Percentiles rank a stretch among this genome's conserved stretches.
Evolutionary conservation across 2,113 vertebrate species (phyloP).

Genomic region (Ctenomys sociabilis): DNA sequence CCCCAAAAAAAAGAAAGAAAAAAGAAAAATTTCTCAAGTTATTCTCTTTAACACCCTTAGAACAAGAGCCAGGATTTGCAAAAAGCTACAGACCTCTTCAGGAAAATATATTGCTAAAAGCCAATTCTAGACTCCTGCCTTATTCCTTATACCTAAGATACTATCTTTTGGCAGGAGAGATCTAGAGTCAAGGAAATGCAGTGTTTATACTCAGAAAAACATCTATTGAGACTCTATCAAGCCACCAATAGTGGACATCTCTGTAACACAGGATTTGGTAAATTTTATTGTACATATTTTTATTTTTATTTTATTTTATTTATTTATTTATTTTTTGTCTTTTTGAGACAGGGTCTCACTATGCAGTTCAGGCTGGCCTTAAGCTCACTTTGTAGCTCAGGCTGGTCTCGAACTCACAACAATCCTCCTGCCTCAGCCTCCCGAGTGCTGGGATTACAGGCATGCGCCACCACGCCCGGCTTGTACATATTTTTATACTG

Average conservation of each 20-base stretch:
- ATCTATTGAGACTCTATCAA: not conserved
- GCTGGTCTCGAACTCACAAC: no score
- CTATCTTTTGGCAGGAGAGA: not conserved
- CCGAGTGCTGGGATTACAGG: no score
- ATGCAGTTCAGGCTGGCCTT: no score
- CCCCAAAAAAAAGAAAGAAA: no score
- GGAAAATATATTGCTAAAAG: slow-evolving; percentile 50
- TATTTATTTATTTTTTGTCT: no score
- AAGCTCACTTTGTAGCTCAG: no score
- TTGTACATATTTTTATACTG: slow-evolving; percentile 17
- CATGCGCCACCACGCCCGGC: no score
- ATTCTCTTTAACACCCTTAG: not conserved
- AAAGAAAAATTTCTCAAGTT: not conserved
- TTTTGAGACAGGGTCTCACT: no score
- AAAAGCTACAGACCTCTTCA: slow-evolving; percentile 45
- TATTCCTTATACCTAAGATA: slow-evolving; percentile 40
- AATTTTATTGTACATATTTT: slow-evolving; percentile 42
- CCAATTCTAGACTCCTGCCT: not conserved
- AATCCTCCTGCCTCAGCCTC: no score
- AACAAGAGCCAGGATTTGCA: not conserved
- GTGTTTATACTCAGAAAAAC: not conserved
- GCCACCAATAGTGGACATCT: slow-evolving; percentile 24
- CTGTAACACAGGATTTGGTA: not conserved
- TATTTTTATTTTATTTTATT: not conserved
- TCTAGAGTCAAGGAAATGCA: slow-evolving; percentile 41